phyloP scores from a whole-genome alignment of 2,888 invertebrate species.

The Brenthis hecate region DNA sequence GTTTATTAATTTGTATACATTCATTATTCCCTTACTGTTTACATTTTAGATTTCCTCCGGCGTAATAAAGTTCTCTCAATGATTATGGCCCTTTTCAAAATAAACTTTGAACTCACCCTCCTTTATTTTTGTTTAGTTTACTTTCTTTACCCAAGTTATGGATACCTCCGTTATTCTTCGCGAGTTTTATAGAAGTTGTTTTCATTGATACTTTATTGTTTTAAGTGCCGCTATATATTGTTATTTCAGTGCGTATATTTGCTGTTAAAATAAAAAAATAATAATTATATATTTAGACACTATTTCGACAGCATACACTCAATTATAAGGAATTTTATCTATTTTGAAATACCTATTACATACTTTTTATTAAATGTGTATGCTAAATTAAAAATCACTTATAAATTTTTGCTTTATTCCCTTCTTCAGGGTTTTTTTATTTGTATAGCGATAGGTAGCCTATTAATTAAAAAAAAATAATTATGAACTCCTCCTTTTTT shows the following conservation, averaged over 20 bases:
- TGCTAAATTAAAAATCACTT: too few relatives aligned
- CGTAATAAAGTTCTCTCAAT: slow-evolving; percentile 68
- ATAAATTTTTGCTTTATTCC: too few relatives aligned
- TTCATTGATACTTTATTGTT: slow-evolving; percentile 59
- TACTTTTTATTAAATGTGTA: too few relatives aligned
- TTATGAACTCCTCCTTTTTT: too few relatives aligned
- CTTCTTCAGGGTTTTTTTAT: too few relatives aligned
- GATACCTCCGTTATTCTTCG: slow-evolving; percentile 66
- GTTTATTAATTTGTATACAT: slow-evolving; percentile 71
- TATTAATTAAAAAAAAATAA: too few relatives aligned
- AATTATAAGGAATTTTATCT: too few relatives aligned
- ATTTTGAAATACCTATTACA: too few relatives aligned
- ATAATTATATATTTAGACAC: too few relatives aligned
- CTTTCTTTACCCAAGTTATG: slow-evolving; percentile 63
- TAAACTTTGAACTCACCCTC: slow-evolving; percentile 67
- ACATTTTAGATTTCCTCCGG: slow-evolving; percentile 57
- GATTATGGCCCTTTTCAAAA: slow-evolving; percentile 73
- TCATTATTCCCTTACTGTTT: slow-evolving; percentile 64
- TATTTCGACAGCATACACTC: too few relatives aligned
- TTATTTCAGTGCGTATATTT: slow-evolving; percentile 8
- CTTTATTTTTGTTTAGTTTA: slow-evolving; percentile 72
- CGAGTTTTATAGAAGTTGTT: slow-evolving; percentile 46
- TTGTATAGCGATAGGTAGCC: too few relatives aligned
- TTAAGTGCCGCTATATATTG: slow-evolving; percentile 27
- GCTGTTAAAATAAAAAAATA: background rate